phyloP scores from a whole-genome alignment of 1,140 invertebrate species.

The Pseudomyrmex flavicornis region DNA sequence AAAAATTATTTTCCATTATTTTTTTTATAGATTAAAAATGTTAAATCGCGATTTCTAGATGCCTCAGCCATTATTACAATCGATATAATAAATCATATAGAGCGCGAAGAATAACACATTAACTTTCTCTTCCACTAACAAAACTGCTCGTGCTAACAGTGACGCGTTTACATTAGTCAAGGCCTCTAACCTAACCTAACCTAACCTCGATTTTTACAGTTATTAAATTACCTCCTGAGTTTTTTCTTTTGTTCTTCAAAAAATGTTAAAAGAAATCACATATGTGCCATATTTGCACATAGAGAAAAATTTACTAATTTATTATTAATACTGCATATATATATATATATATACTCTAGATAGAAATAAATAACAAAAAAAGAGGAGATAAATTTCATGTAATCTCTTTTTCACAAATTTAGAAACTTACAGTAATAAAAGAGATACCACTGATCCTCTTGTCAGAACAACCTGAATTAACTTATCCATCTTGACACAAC shows the following conservation, averaged over 20 bases:
- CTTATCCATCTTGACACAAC: constrained; percentile 40
- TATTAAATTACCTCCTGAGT: background rate
- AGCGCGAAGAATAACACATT: constrained; percentile 42
- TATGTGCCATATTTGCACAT: too few species aligned
- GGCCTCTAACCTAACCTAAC: background rate
- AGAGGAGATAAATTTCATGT: background rate
- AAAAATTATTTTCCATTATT: constrained; percentile 25
- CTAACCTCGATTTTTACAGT: background rate
- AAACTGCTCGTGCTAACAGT: constrained; percentile 9
- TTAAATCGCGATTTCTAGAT: constrained; percentile 11
- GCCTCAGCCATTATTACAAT: constrained; percentile 18
- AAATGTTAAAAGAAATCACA: background rate
- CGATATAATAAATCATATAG: constrained; percentile 50
- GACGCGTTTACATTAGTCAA: background rate
- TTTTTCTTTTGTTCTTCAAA: background rate
- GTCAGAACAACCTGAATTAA: constrained; percentile 14
- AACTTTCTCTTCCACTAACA: constrained; percentile 37
- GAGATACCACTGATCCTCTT: background rate
- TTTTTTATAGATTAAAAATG: constrained; percentile 6
- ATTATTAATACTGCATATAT: background rate
- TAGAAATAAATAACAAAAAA: background rate
- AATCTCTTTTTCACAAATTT: background rate
- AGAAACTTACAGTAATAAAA: background rate
- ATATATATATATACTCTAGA: background rate
- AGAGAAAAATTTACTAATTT: too few species aligned